Evolutionary conservation across 1,140 invertebrate genomes (phyloP), one percentile per base, ranked within the genome.

Genomic region (Brachionus manjavacas): DNA sequence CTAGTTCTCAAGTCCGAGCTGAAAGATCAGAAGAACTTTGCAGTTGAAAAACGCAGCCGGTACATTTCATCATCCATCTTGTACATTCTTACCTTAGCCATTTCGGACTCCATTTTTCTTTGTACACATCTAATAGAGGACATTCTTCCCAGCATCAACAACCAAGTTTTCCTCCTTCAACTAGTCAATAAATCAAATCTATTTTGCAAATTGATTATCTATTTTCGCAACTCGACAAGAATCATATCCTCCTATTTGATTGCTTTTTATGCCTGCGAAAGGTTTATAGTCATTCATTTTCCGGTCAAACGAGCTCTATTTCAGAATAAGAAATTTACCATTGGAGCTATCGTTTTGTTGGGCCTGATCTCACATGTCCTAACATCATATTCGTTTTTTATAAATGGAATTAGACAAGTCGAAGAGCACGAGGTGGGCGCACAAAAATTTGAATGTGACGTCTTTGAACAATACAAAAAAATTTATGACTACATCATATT

Each of bases 81-180:
- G 4, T 80, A 80, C 25, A 25, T 80, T 11, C 7, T 80, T 3
- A 8, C 76, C 7, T 25, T 55, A 11, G n/a, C 76, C 12, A 14
- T 55, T 4, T 52, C 76, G 6, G 76, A 80, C 20, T 80, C 76
- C 7, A 11, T 80, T 8, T 80, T 80, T 64, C 20, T 80, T n/a
- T 23, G 52, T 14, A 49, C 76, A 9, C 76, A 80, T 80, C 28
- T 80, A 28, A 31, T 80, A 11, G 76, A 80, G 55, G 76, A 80
- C 20, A 52, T 80, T 31, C 14, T 80, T 14, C 76, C 76, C 1
- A 52, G n/a, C 28, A 6, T 80, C 23, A 25, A 23, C 23, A 79
- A 49, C 12, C 3, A 31, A 9, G n/a, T 52, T 80, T 25, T 52
- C 14, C 6, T 52, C 6, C n/a, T 64, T 0, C 76, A 80, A 64